Percentiles rank a stretch among this genome's conserved stretches.
These are phyloP conservation scores for Metellina segmentata DNA, from an alignment of 2,888 invertebrate species.

Conservation along the genomic window DNA sequence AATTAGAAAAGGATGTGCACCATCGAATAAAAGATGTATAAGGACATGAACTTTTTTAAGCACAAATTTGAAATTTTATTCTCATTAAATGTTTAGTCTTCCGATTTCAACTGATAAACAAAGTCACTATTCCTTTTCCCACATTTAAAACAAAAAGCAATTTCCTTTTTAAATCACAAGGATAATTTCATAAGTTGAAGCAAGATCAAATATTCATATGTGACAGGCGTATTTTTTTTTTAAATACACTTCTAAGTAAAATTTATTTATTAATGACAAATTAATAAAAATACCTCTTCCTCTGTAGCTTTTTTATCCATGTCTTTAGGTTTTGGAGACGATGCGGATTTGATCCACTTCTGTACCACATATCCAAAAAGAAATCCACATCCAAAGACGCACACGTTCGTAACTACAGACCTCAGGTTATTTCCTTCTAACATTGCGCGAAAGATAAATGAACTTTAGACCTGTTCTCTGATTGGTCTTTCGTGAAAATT, in stretches of 20 bases:
- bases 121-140: no score
- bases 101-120: no score
- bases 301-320: conserved; percentile 13
- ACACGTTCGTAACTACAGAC: conserved; percentile 11
- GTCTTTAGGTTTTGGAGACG: background rate
- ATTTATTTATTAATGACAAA: background rate
- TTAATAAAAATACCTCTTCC: conserved; percentile 35
- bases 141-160: no score
- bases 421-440: conserved; percentile 21
- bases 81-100: no score
- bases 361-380: conserved; percentile 40
- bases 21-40: no score
- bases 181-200: no score
- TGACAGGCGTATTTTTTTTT: background rate
- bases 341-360: conserved; percentile 1
- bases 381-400: conserved; percentile 53
- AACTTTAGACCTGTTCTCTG: background rate
- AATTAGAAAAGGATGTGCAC: no score
- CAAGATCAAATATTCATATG: no score
- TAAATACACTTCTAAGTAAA: background rate
- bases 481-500: background rate
- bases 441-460: background rate
- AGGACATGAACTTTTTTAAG: no score
- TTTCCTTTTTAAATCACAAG: no score
- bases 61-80: no score